Conservation (phyloP, 2,797 vertebrate species). For the Smutsia gigantea region DNA sequence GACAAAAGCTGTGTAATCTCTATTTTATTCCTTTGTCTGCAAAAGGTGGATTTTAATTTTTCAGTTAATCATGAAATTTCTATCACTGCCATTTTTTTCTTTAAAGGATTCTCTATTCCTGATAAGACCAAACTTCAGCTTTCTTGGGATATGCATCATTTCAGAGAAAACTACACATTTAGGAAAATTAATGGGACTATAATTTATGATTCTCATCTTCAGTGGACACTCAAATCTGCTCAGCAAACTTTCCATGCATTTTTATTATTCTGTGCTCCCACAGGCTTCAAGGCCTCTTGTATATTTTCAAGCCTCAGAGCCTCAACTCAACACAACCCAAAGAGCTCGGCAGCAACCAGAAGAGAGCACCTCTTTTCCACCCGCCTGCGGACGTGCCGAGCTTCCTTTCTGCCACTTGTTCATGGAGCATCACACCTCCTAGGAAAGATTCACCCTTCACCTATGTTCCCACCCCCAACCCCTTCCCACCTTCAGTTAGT, state of each 20-base stretch:
- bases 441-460: neutral
- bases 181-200: neutral
- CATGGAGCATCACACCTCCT: fast-evolving
- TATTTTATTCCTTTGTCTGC: neutral
- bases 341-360: neutral
- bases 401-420: neutral
- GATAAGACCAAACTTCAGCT: neutral
- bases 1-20: neutral
- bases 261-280: neutral
- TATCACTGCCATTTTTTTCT: too few relatives aligned
- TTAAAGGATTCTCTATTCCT: neutral
- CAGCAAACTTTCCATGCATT: neutral
- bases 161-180: neutral
- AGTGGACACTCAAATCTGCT: neutral
- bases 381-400: fast-evolving
- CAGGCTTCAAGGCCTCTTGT: neutral
- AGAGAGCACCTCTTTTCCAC: neutral
- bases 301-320: fast-evolving
- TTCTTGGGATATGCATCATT: neutral
- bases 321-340: neutral
- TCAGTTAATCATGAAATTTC: neutral
- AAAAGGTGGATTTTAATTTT: neutral
- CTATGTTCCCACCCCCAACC: fast-evolving
- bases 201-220: neutral
- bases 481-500: neutral